Evolutionary conservation across 2,888 invertebrate species (phyloP).

Genomic region (Lepeophtheirus nordmannii): DNA sequence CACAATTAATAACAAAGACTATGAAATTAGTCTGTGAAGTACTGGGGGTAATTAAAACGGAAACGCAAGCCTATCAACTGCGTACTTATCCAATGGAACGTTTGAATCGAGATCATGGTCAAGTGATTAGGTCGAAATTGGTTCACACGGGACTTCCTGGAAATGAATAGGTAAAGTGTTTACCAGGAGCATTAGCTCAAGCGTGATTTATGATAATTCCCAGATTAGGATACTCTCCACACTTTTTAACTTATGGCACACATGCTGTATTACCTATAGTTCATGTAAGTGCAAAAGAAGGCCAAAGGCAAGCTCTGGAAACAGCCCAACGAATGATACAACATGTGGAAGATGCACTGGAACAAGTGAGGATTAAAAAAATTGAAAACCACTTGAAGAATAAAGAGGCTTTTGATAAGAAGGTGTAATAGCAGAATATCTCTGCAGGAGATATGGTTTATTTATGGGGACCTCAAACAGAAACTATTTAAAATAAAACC

Average conservation of each 20-base stretch:
- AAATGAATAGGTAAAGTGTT: not conserved
- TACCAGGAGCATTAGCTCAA: conserved; percentile 3
- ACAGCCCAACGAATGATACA: not conserved
- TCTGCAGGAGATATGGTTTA: not conserved
- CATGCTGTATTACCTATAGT: not conserved
- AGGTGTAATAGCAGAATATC: not conserved
- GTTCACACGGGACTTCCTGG: not conserved
- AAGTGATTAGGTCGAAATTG: not conserved
- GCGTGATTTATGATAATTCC: not conserved
- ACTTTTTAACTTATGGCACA: not conserved
- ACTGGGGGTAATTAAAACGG: not conserved
- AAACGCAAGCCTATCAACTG: conserved; percentile 6
- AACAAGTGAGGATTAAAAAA: not conserved
- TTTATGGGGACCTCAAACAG: not conserved
- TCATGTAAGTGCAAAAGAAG: not conserved
- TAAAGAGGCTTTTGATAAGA: not conserved
- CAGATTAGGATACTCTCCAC: not conserved
- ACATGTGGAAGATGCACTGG: not conserved
- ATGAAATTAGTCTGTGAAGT: not conserved
- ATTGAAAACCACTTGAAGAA: conserved; percentile 7
- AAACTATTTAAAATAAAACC: not conserved
- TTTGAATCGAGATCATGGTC: not conserved
- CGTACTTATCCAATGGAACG: conserved; percentile 1
- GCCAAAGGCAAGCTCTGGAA: not conserved
- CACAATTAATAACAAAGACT: not conserved